Percentiles rank a stretch among this genome's conserved stretches.
Evolutionary conservation across 2,888 invertebrate genomes (phyloP).

Genomic region (Standfussiana lucernea): DNA sequence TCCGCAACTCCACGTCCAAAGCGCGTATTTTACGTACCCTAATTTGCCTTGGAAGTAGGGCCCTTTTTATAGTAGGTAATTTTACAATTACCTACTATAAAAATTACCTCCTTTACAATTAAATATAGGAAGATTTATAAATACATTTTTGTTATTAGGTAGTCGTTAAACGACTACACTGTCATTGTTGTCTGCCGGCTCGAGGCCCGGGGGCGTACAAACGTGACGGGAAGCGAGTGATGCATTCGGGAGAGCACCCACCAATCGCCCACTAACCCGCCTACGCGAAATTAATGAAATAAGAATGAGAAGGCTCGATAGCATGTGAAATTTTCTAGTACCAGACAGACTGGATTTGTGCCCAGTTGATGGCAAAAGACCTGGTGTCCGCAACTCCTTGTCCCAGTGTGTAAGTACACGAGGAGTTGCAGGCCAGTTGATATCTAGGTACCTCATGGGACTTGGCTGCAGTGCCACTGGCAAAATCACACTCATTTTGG

Average conservation of each 20-base stretch:
- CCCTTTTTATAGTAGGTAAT: not conserved
- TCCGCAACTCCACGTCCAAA: too few relatives aligned
- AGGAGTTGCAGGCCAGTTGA: not conserved
- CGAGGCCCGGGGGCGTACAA: conserved; percentile 47
- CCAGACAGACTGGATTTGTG: not conserved
- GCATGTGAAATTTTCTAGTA: not conserved
- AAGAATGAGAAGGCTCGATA: conserved; percentile 37
- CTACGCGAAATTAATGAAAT: conserved; percentile 46
- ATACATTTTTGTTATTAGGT: conserved; percentile 17
- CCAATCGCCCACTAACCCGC: conserved; percentile 65
- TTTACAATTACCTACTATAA: not conserved
- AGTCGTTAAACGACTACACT: conserved; percentile 39
- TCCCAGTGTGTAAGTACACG: not conserved
- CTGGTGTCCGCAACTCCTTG: not conserved
- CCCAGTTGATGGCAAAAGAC: not conserved
- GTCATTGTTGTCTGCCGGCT: conserved; percentile 62
- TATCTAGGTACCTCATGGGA: not conserved
- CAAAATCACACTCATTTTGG: not conserved
- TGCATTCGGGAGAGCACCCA: conserved; percentile 65
- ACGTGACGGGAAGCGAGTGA: conserved; percentile 64
- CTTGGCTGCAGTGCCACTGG: not conserved
- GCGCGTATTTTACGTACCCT: too few relatives aligned
- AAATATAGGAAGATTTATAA: conserved; percentile 6
- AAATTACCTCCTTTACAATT: too few relatives aligned
- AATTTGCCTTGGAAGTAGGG: not conserved